Percentiles rank a stretch among this genome's conserved stretches.
Evolutionary conservation across 1,140 invertebrate species (phyloP).

Genomic region (Neodiprion fabricii): DNA sequence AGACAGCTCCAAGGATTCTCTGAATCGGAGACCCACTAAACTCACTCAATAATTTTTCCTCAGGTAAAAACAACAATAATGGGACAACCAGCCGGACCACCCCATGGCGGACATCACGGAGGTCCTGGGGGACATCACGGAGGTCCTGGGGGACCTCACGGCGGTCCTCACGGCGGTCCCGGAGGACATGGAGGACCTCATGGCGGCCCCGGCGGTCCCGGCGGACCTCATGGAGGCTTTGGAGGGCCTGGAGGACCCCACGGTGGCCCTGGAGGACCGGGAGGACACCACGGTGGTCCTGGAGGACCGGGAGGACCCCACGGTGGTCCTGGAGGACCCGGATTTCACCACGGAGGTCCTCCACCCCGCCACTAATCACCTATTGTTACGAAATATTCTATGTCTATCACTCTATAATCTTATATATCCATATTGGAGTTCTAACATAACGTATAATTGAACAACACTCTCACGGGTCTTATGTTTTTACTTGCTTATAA

Average conservation of each 20-base stretch:
- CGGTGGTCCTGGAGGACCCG: neutral
- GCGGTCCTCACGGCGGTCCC: neutral
- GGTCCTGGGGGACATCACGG: constrained; percentile 39
- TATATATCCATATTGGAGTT: no score
- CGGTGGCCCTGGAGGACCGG: neutral
- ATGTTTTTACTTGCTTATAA: no score
- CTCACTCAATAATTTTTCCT: no score
- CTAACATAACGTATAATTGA: no score
- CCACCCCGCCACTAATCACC: neutral
- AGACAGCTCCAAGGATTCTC: no score
- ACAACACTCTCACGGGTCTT: no score
- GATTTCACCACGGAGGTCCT: neutral
- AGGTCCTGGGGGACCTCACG: constrained; percentile 40
- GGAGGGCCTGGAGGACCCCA: neutral
- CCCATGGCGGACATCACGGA: constrained; percentile 34
- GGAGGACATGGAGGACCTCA: neutral
- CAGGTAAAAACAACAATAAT: neutral
- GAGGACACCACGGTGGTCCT: neutral
- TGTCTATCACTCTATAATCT: no score
- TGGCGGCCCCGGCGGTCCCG: neutral
- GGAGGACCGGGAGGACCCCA: neutral
- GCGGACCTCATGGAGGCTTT: neutral
- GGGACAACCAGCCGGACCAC: neutral
- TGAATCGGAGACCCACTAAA: no score
- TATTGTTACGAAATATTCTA: no score